Percentiles rank a stretch among this genome's conserved stretches.
These are phyloP conservation scores for Ormyrus pomaceus DNA, from an alignment of 2,888 invertebrate genomes.

Conservation along the genomic window DNA sequence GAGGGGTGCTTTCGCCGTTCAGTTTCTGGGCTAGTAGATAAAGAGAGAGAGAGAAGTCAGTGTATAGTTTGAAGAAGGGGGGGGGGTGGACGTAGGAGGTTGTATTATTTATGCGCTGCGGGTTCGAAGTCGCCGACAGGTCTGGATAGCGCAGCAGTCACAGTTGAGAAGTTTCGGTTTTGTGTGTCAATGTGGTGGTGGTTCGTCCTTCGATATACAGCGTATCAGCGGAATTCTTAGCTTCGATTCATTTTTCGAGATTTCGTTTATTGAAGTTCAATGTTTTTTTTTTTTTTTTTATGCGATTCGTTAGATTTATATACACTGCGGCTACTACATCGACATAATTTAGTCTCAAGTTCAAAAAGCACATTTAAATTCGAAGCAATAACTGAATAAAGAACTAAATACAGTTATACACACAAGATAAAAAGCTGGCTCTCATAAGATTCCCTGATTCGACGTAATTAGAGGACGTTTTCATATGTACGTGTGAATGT, in stretches of 20 bases:
- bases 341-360: no score
- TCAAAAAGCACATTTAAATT: not conserved
- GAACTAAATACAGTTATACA: no score
- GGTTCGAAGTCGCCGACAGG: constrained; percentile 31
- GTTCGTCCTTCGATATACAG: constrained; percentile 26
- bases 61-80: not conserved
- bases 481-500: constrained; percentile 31
- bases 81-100: not conserved
- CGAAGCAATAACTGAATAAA: no score
- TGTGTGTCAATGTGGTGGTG: constrained; percentile 35
- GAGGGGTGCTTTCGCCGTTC: not conserved
- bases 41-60: constrained; percentile 13
- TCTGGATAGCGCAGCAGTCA: constrained; percentile 48
- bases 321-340: no score
- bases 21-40: constrained; percentile 15
- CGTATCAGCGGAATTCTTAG: constrained; percentile 23
- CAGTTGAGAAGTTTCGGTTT: constrained; percentile 37
- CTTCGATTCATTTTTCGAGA: not conserved
- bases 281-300: no score
- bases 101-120: constrained; percentile 21
- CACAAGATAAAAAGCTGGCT: not conserved
- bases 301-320: no score
- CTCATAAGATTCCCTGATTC: constrained; percentile 16
- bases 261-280: no score
- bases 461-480: constrained; percentile 28